Conservation (phyloP, 2,888 invertebrate genomes). For the Torymus aiolomorphi region DNA sequence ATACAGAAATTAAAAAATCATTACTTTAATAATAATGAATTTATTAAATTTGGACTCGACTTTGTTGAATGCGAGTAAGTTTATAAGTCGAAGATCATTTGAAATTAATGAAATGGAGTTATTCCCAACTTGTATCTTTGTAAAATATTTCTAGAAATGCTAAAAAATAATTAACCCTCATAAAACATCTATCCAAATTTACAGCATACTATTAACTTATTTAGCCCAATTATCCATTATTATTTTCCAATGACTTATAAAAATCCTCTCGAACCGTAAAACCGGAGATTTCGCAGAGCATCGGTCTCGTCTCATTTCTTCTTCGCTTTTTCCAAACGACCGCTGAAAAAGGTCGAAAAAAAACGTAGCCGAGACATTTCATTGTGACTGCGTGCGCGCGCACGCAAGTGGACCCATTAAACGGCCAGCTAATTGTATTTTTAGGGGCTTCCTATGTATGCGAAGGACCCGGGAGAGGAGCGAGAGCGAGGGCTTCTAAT, state of each 20-base stretch:
- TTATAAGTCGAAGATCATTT: too few relatives aligned
- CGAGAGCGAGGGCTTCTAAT: constrained; percentile 64
- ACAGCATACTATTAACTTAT: too few relatives aligned
- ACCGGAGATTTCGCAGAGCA: background rate
- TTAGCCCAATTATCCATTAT: background rate
- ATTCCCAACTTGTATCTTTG: too few relatives aligned
- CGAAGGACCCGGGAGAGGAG: constrained; percentile 19
- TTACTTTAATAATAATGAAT: too few relatives aligned
- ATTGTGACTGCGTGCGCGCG: constrained; percentile 28
- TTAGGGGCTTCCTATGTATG: constrained; percentile 68
- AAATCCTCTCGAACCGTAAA: background rate
- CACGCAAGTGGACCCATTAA: constrained; percentile 58
- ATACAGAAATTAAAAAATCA: too few relatives aligned
- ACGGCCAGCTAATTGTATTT: constrained; percentile 73
- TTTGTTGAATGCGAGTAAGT: too few relatives aligned
- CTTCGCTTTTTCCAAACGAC: constrained; percentile 7
- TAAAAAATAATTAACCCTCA: background rate
- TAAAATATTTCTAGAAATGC: too few relatives aligned
- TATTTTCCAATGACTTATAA: background rate
- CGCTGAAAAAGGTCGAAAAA: constrained; percentile 14
- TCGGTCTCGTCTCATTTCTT: background rate
- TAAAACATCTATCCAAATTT: too few relatives aligned
- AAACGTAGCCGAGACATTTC: constrained; percentile 26
- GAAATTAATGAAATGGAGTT: too few relatives aligned
- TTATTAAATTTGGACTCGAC: too few relatives aligned